phyloP scores from a whole-genome alignment of 2,888 invertebrate species.

The Elysia crispata region DNA sequence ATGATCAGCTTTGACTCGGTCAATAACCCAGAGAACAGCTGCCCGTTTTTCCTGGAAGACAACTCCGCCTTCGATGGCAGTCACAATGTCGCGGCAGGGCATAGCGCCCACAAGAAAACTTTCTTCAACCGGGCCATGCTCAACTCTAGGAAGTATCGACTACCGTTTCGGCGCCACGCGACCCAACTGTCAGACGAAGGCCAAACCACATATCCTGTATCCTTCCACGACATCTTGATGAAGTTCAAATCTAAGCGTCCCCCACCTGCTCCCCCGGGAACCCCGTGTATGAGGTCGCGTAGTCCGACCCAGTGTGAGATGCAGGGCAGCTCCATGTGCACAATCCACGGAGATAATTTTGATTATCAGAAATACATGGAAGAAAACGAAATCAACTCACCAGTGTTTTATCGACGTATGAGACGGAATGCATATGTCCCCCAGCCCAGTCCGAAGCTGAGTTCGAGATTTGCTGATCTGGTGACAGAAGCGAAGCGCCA shows the following conservation, averaged over 20 bases:
- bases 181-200: conserved; percentile 35
- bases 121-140: conserved; percentile 33
- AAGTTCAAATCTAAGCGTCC: conserved; percentile 38
- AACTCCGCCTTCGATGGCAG: background rate
- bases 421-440: conserved; percentile 34
- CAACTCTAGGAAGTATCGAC: conserved; percentile 7
- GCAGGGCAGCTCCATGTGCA: conserved; percentile 45
- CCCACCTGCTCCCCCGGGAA: background rate
- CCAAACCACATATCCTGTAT: background rate
- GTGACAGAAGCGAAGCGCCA: conserved; percentile 24
- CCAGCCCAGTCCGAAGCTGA: background rate
- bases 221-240: conserved; percentile 43
- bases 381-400: conserved; percentile 3
- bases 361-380: conserved; percentile 27
- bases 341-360: conserved; percentile 41
- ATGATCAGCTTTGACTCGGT: conserved; percentile 49
- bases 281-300: background rate
- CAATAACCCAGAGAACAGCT: conserved; percentile 40
- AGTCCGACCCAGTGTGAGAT: background rate
- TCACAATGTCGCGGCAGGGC: background rate
- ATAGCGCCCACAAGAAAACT: conserved; percentile 20
- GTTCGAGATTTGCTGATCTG: background rate
- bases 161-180: conserved; percentile 29
- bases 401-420: conserved; percentile 21
- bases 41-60: conserved; percentile 42